Base-by-base conservation (phyloP, 2,797 vertebrate species). In the Coreius guichenoti region DNA sequence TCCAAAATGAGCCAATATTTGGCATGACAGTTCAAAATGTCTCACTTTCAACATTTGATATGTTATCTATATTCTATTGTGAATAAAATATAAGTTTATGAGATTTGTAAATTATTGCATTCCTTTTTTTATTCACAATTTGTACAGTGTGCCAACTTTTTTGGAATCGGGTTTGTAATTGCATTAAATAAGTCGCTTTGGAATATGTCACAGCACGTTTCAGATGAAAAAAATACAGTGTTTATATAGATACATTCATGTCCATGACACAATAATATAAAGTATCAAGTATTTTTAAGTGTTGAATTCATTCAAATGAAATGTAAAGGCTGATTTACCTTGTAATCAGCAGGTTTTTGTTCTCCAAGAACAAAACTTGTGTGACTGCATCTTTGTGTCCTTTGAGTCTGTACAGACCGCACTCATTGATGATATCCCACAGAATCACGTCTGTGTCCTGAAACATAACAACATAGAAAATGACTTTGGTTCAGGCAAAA, bases 391-490 rank as follows among this genome's bases (percentile, higher is more conserved):
- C 98, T 91, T 99, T 99, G 88, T 99, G 98, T 11, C 98, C 98
- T 88, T 85, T 96, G 83, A 99, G 95, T 29, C 98, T 93, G 93
- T 98, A 99, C 56, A 99, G 92, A 33, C 98, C 98, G 0, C 96
- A 97, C 93, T 99, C 98, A 21, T 98, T 99, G 91, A 99, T 97
- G 88, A 99, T 94, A 93, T 99, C 98, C 98, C 98, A 99, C 84
- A 99, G 93, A 0, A 99, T 98, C 88, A 99, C 94, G 88, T 99
- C 97, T 2, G 98, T 99, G 92, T 99, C 98, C 98, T 99, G 92
- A n/a, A 89, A 5, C 69, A 29, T 81, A 29, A 68, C 29, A 67
- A 23, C 14, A n/a, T 78, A 5, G 0, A 81, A 2, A 74, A 3
- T 9, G 14, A 17, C 31, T 79, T 72, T 8, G 77, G 23, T 1